Percentiles rank a stretch among this genome's conserved stretches.
Conservation (phyloP, 2,797 vertebrate species). For the Acanthis flammea region DNA sequence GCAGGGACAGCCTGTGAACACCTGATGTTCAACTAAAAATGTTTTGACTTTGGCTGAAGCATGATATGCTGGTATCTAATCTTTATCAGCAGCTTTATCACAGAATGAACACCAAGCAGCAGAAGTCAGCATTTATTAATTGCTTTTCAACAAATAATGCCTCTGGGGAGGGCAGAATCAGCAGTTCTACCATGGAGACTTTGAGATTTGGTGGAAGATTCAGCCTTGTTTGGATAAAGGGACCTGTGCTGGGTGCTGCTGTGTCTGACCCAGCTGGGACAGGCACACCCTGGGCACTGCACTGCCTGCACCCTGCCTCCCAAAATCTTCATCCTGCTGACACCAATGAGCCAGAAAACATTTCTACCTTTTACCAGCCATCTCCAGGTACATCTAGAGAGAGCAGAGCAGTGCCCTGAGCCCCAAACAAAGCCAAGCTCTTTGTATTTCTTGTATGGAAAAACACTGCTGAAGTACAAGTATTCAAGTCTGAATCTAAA, state of each 20-base stretch:
- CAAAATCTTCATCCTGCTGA: not conserved
- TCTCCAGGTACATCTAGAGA: not conserved
- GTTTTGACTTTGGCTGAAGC: not conserved
- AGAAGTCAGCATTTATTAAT: not conserved
- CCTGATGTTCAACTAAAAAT: not conserved
- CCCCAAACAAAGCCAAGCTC: fast-evolving
- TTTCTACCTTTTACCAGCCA: not conserved
- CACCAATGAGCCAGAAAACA: not conserved
- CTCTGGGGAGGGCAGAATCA: not conserved
- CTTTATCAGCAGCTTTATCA: not conserved
- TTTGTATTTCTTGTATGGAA: not conserved
- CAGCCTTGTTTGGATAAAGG: not conserved
- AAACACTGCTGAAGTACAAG: not conserved
- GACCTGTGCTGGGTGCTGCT: not conserved
- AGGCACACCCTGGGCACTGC: not conserved
- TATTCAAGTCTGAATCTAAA: not conserved
- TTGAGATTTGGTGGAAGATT: not conserved
- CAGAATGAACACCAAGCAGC: not conserved
- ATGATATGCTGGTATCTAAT: not conserved
- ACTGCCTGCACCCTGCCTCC: not conserved
- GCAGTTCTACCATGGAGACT: fast-evolving
- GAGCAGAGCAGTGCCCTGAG: fast-evolving
- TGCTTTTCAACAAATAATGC: not conserved
- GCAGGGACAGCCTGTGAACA: not conserved
- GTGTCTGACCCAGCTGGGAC: not conserved